phyloP scores from a whole-genome alignment of 2,888 invertebrate genomes.

The Caenorhabditis sinica region DNA sequence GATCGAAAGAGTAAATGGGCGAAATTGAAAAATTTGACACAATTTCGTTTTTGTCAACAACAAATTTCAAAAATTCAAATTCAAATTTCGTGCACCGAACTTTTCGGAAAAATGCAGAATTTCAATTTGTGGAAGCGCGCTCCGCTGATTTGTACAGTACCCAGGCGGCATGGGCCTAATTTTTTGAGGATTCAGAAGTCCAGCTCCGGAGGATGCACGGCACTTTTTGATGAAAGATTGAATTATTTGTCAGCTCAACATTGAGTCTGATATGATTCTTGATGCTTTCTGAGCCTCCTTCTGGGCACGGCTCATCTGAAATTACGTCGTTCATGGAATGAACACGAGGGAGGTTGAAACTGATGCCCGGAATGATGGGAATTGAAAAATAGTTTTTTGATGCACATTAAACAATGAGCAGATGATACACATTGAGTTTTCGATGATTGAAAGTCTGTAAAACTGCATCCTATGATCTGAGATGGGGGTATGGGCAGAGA shows the following conservation, averaged over 20 bases:
- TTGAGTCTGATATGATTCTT: neutral
- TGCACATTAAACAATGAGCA: conserved; percentile 3
- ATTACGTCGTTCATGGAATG: neutral
- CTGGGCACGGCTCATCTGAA: neutral
- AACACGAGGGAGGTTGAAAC: neutral
- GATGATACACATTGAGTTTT: neutral
- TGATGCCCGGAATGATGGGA: conserved; percentile 42
- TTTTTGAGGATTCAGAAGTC: neutral
- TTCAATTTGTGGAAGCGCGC: neutral
- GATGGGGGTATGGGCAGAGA: no score
- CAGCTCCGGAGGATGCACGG: neutral
- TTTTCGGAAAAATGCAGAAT: conserved; percentile 10
- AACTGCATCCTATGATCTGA: no score
- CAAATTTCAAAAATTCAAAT: neutral
- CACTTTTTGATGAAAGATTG: neutral
- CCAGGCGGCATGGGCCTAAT: conserved; percentile 8
- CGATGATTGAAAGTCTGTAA: no score
- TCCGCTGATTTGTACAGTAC: neutral
- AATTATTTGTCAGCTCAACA: neutral
- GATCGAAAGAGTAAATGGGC: no score
- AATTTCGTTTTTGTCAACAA: no score
- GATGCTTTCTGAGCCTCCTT: neutral
- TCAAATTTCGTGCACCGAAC: neutral
- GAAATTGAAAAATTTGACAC: no score
- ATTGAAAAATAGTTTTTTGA: neutral